These are phyloP conservation scores for Cetonia aurata DNA, from an alignment of 2,888 invertebrate genomes.

Conservation along the genomic window DNA sequence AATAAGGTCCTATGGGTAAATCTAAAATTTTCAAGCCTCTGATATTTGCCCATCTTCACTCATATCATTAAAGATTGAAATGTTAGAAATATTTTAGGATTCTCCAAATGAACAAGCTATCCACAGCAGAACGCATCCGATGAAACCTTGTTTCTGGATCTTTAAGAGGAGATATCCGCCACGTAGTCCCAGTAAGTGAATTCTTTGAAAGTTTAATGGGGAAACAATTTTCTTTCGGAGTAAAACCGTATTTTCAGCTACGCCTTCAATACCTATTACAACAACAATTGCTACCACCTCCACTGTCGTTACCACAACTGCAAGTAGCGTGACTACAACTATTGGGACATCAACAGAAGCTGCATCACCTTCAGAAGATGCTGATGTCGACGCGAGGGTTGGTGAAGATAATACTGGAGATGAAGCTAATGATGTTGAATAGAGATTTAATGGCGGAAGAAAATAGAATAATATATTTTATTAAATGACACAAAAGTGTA, in stretches of 20 bases:
- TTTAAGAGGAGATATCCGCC: slow-evolving; percentile 23
- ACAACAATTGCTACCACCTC: slow-evolving; percentile 4
- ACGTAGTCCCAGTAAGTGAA: neutral
- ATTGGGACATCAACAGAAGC: neutral
- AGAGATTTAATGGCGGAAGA: too few relatives aligned
- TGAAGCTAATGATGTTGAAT: neutral
- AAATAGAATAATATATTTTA: too few relatives aligned
- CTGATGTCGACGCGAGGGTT: neutral
- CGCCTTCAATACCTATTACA: slow-evolving; percentile 24
- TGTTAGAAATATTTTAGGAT: too few relatives aligned
- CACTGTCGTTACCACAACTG: neutral
- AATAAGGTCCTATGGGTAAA: too few relatives aligned
- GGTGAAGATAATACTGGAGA: neutral
- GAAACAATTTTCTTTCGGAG: too few relatives aligned
- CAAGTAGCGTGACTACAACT: neutral
- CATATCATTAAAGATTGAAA: too few relatives aligned
- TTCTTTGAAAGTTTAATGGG: neutral
- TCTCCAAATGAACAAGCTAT: too few relatives aligned
- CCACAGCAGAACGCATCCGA: neutral
- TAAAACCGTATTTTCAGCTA: neutral
- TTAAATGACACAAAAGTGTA: too few relatives aligned
- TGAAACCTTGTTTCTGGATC: slow-evolving; percentile 29
- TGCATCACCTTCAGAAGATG: neutral
- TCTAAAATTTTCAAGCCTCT: too few relatives aligned
- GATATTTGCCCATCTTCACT: too few relatives aligned